A percentile compares a stretch with the other conserved stretches of the same genome.
These are phyloP conservation scores for Tiaroga cobitis DNA, from an alignment of 2,797 vertebrate genomes.

Conservation along the genomic window DNA sequence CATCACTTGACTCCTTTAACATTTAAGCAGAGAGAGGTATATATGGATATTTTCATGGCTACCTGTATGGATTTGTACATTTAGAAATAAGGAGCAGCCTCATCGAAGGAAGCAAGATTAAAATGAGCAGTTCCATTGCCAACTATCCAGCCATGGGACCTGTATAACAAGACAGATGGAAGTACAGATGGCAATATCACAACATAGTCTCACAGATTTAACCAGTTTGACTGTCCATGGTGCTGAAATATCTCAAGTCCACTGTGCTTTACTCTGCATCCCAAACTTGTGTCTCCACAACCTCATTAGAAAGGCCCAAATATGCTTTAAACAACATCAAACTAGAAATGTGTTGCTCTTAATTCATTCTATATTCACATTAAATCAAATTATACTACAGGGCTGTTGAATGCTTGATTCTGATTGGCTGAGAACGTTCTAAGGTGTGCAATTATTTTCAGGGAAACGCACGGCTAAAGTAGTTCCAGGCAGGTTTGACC, in stretches of 20 bases:
- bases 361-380: neutral
- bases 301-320: constrained; percentile 8
- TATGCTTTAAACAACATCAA: constrained; percentile 21
- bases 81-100: constrained; percentile 35
- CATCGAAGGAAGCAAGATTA: constrained; percentile 16
- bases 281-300: neutral
- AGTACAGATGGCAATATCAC: constrained; percentile 33
- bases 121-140: constrained; percentile 8
- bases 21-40: constrained; percentile 14
- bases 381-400: no score
- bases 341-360: neutral
- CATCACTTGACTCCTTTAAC: no score
- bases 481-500: no score
- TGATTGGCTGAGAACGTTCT: no score
- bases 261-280: neutral
- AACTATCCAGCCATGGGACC: constrained; percentile 9
- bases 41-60: constrained; percentile 41
- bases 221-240: constrained; percentile 40
- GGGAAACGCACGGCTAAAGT: no score
- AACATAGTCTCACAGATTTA: constrained; percentile 26
- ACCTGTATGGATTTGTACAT: constrained; percentile 39
- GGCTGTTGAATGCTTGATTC: no score
- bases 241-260: constrained; percentile 39
- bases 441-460: no score
- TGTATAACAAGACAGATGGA: constrained; percentile 33